Evolutionary conservation across 1,140 invertebrate species (phyloP), one percentile per base, ranked within the genome.

Genomic region (Bemisia tabaci): DNA sequence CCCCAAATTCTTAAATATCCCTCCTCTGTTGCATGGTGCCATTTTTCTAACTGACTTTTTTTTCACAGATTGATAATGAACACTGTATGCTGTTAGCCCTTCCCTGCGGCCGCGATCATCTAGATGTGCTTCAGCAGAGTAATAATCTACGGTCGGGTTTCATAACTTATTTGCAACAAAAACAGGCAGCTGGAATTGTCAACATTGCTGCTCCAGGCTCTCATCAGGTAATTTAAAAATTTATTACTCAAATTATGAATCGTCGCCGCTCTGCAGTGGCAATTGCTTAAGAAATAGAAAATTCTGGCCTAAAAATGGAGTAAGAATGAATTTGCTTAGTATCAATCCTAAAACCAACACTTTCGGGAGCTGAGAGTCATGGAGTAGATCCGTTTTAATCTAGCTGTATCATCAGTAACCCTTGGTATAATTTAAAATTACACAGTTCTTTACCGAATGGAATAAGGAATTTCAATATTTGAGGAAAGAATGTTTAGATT

Each of bases 131-230:
- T 58, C 88, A 94, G 76, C 95, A 98, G 76, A 94, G 90, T 33
- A 89, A 88, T 74, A 94, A 92, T 75, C 82, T 98, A 67, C 87
- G 87, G 67, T 87, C 85, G 68, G 92, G 92, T 68, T 97, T 99
- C 76, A 98, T 98, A 72, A 95, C 91, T 62, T 98, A 98, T 77
- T 82, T 98, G 68, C 91, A 93, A 79, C 85, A 90, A 71, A 99
- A 99, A 78, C 91, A 94, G 79, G 95, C 95, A 63, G 96, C 96
- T 68, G 96, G 96, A 67, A 98, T 99, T 74, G 92, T 98, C 66
- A 98, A 98, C 77, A 90, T 96, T 26, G 88, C 90, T 23, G 87
- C 88, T 67, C 92, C 92, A 66, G 92, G 91, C 60, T 85, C 83
- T 12, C 86, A 89, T 71, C 87, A 90, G 82, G 89, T 91, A 79